Base-by-base conservation (phyloP, 2,888 invertebrate genomes). In the Desoria tigrina region DNA sequence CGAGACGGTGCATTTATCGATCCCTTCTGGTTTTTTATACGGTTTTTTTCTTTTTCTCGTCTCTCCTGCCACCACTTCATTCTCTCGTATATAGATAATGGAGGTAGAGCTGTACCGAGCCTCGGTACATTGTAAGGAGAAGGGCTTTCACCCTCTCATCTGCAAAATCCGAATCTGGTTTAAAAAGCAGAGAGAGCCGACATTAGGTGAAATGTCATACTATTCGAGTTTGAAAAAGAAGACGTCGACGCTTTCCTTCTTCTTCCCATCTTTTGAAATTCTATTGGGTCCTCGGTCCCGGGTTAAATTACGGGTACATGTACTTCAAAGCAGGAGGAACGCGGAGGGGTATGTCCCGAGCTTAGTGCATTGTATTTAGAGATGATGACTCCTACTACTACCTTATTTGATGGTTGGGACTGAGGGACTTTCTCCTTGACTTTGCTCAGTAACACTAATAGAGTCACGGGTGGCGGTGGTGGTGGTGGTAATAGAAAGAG, bases 1-100 rank as follows among this genome's bases (percentile, higher is more conserved):
- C 74, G 74, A 74, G 72, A 73, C 73, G 69, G 69, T 75, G 75
- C 75, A 75, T 66, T 75, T 75, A 73, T 73, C 71, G 73, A 70
- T 72, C 73, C 73, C 72, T 74, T 71, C 69, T 61, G 56, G 42
- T 65, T 62, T 69, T 68, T n/a, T n/a, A n/a, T n/a, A n/a, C n/a
- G n/a, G n/a, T n/a, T n/a, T 65, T 72, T 68, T 62, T 68, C 58
- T 59, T 61, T 61, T 42, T 68, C 63, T 61, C 61, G 56, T 58
- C 57, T 59, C 54, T 62, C 42, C 39, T 62, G 61, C 60, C 63
- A 59, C 54, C 63, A 54, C 66, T 70, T 55, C 61, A 63, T 42
- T 42, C 32, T 3, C 28, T 16, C 11, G 11, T 32, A 32, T 32
- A 11, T 32, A 32, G 32, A 32, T 7, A 32, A 11, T 32, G 32